Evolutionary conservation across 2,888 invertebrate genomes (phyloP), one percentile per base, ranked within the genome.

Genomic region (Lathronympha strigana): DNA sequence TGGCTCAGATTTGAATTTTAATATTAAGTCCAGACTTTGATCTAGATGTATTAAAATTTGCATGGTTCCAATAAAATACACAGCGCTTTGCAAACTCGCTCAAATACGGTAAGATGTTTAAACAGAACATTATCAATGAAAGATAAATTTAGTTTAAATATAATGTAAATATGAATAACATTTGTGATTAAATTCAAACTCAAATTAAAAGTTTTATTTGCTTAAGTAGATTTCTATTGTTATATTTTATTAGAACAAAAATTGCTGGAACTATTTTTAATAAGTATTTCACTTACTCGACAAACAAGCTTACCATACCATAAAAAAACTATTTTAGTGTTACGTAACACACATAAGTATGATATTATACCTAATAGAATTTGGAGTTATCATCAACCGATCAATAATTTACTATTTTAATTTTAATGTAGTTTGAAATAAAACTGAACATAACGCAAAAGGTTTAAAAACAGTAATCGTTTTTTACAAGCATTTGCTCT

Each of bases 21-120:
- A 43, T 57, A 57, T 43, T 6, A 31, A 51, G 33, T n/a, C 43
- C 23, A 15, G 54, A 57, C 36, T 57, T 40, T 15, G 15, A 25
- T 55, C 25, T 55, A 19, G 43, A 19, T 28, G 40, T 40, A 43
- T 25, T 0, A 55, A 43, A 36, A 50, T 19, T n/a, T n/a, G 33
- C 19, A 19, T 33, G 17, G 31, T 51, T 51, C 33, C 33, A 33
- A 33, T 53, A 53, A 36, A 53, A 21, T 13, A 53, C 5, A 8
- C 21, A n/a, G 8, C 13, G 53, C n/a, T 36, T 36, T 3, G 13
- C 0, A 55, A 17, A 17, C 28, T 9, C 25, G 13, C 11, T 25
- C 28, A 13, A 25, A 25, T 17, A 17, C 40, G 25, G 15, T 40
- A 17, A 40, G 55, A 17, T 31, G n/a, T 36, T 54, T 38, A 40